Base-by-base conservation (phyloP, 2,797 vertebrate species). In the Amblyraja radiata region DNA sequence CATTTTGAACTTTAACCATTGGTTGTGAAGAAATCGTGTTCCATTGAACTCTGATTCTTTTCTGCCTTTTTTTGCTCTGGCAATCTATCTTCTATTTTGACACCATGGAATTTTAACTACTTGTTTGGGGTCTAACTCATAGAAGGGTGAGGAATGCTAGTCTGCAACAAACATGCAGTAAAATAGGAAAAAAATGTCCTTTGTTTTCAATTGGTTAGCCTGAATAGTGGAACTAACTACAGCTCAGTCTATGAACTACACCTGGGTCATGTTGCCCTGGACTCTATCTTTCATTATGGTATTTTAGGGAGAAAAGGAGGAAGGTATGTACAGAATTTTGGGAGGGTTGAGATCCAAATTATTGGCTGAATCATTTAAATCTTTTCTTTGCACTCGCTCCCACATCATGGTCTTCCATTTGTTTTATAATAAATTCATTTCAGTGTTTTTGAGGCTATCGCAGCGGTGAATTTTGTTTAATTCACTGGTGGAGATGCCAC, bases 51-150 rank as follows among this genome's bases (percentile, higher is more conserved):
- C 96, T 95, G 95, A 97, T 97, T 97, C 83, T 90, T 94, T 94
- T 81, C 93, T 93, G 96, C 97, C 96, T 96, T 95, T 96, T 36
- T 95, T 96, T 97, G 97, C n/a, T 97, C 95, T 95, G 96, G 97
- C 95, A 94, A 96, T 96, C 95, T 96, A 97, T 96, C 96, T 96
- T 94, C 97, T 97, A 96, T 95, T 96, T 97, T 97, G 97, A 96
- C 96, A 95, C 96, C 96, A 97, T 97, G 96, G 97, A 97, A 96
- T 97, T 96, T 92, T 97, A 97, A 97, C 97, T 97, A 97, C 97
- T 98, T 97, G 97, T 98, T 98, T 97, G 97, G 96, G 97, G 96
- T 98, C 98, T 97, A 97, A 98, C 97, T 98, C 39, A 97, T 97
- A 98, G 97, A 97, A 97, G 97, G 95, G 95, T 95, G 96, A 97